phyloP scores from a whole-genome alignment of 2,113 vertebrate genomes.

The Catharus bicknelli region DNA sequence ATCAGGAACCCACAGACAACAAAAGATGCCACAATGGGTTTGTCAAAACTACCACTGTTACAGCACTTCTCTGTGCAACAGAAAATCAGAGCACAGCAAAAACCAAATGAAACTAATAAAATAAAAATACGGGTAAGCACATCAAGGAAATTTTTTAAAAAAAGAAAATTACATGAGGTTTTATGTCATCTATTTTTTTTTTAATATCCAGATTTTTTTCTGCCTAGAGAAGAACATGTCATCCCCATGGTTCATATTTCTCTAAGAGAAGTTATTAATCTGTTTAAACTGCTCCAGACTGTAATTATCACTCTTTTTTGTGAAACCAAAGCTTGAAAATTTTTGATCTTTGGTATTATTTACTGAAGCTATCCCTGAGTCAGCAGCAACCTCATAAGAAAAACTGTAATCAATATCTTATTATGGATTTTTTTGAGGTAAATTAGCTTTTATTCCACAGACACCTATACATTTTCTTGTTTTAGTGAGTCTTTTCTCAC shows the following conservation, averaged over 20 bases:
- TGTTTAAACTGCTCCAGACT: constrained; percentile 8
- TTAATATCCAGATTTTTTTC: background rate
- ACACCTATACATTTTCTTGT: constrained; percentile 16
- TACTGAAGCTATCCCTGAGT: constrained; percentile 19
- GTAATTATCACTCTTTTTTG: constrained; percentile 20
- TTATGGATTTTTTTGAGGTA: background rate
- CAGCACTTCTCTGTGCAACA: background rate
- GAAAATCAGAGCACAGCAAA: background rate
- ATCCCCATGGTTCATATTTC: background rate
- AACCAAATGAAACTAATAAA: background rate
- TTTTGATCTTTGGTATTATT: constrained; percentile 34
- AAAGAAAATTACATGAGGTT: background rate
- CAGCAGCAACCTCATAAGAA: constrained; percentile 13
- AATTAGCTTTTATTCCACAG: constrained; percentile 46
- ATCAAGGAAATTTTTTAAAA: background rate
- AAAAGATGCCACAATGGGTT: background rate
- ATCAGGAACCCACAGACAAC: background rate
- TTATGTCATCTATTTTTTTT: background rate
- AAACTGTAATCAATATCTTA: constrained; percentile 47
- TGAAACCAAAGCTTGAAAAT: background rate
- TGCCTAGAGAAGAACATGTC: background rate
- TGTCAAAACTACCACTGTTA: background rate
- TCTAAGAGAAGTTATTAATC: constrained; percentile 15
- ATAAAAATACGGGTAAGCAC: background rate
- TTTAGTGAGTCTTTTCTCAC: background rate